Percentiles rank a stretch among this genome's conserved stretches.
Conservation (phyloP, 2,888 invertebrate species). For the Cactoblastis cactorum region DNA sequence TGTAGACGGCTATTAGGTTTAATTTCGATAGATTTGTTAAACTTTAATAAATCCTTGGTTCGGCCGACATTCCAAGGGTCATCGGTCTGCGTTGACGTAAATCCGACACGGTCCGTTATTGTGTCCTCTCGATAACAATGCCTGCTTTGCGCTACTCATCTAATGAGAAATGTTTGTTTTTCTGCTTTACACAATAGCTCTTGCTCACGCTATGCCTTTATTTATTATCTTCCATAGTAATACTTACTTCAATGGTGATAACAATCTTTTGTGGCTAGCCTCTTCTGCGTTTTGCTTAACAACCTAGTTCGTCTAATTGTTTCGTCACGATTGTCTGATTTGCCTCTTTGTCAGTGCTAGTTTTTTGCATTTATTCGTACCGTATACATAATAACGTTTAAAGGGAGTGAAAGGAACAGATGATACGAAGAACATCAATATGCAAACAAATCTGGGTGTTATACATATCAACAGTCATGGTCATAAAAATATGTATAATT, state of each 20-base stretch:
- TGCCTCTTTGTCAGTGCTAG: not conserved
- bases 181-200: constrained; percentile 63
- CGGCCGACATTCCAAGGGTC: constrained; percentile 48
- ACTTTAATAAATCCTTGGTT: not conserved
- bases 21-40: not conserved
- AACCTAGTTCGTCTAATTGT: constrained; percentile 16
- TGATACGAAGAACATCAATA: too few species aligned
- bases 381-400: too few species aligned
- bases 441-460: not conserved
- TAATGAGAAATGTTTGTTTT: constrained; percentile 78
- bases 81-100: constrained; percentile 61
- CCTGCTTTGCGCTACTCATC: constrained; percentile 63
- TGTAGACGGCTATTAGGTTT: not conserved
- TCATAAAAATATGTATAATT: constrained; percentile 6
- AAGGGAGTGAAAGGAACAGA: too few species aligned
- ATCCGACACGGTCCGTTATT: constrained; percentile 68
- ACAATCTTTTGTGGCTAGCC: constrained; percentile 32
- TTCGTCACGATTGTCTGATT: constrained; percentile 12
- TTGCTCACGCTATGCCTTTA: constrained; percentile 58
- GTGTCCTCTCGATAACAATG: constrained; percentile 73
- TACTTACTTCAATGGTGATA: constrained; percentile 46
- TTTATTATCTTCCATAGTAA: constrained; percentile 51
- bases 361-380: not conserved
- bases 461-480: not conserved
- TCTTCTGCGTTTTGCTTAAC: constrained; percentile 12